Conservation (phyloP, 1,140 invertebrate genomes). For the Probaryconus sp. region DNA sequence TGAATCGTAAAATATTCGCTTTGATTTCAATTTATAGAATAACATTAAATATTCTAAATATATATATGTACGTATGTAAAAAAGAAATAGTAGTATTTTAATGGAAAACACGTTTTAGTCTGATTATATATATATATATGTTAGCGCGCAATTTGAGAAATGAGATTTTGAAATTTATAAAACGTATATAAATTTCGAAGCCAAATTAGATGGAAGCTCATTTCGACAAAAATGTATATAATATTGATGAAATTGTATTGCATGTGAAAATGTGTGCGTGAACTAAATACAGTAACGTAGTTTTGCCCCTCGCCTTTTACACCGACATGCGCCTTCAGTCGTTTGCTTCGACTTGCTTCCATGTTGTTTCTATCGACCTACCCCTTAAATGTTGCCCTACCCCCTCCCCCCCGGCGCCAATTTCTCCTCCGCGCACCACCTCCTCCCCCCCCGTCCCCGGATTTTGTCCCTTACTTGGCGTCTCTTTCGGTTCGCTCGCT, state of each 20-base stretch:
- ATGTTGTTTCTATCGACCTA: conserved; percentile 69
- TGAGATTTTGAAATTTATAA: too few species aligned
- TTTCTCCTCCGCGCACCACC: conserved; percentile 39
- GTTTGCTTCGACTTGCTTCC: conserved; percentile 57
- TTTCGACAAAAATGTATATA: conserved; percentile 54
- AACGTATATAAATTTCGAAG: too few species aligned
- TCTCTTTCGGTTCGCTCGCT: conserved; percentile 2
- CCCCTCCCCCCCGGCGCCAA: conserved; percentile 32
- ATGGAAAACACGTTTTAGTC: too few species aligned
- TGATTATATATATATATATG: too few species aligned
- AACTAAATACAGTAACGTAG: conserved; percentile 59
- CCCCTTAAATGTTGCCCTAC: conserved; percentile 59
- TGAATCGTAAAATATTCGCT: too few species aligned
- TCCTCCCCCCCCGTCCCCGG: conserved; percentile 22
- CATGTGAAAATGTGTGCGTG: conserved; percentile 36
- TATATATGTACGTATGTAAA: too few species aligned
- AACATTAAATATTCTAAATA: too few species aligned
- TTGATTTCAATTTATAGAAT: too few species aligned
- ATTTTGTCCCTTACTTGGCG: conserved; percentile 5
- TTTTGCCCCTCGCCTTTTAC: conserved; percentile 50
- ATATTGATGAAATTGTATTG: conserved; percentile 53
- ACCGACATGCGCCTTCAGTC: conserved; percentile 61
- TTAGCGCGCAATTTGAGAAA: too few species aligned
- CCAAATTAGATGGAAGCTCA: conserved; percentile 37
- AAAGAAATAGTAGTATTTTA: too few species aligned